Evolutionary conservation across 2,888 invertebrate genomes (phyloP).

Genomic region (Andrena camellia): DNA sequence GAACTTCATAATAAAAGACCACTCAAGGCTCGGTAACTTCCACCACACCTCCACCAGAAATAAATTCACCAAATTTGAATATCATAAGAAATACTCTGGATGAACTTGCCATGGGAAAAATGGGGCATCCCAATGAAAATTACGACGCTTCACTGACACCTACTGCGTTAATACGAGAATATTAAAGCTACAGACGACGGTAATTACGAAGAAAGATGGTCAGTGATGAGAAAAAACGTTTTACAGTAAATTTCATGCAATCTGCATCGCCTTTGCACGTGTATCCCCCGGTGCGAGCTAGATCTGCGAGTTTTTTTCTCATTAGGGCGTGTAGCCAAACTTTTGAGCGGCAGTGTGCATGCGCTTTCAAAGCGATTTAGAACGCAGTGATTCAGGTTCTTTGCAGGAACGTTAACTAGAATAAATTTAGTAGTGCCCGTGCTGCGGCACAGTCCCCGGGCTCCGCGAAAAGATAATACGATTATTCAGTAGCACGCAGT

Average conservation of each 20-base stretch:
- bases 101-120: background rate
- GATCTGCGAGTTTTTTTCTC: constrained; percentile 1
- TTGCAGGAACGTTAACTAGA: background rate
- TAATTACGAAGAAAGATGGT: background rate
- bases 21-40: too few relatives aligned
- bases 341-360: background rate
- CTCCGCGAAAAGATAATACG: constrained; percentile 33
- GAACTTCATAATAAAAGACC: too few relatives aligned
- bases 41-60: too few relatives aligned
- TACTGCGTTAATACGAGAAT: background rate
- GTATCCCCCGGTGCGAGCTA: background rate
- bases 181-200: background rate
- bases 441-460: background rate
- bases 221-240: background rate
- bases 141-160: background rate
- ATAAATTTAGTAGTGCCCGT: constrained; percentile 9
- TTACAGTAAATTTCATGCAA: constrained; percentile 5
- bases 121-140: background rate
- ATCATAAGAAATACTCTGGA: background rate
- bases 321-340: constrained; percentile 8
- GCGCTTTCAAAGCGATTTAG: background rate
- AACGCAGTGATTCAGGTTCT: background rate
- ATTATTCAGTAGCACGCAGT: constrained; percentile 23
- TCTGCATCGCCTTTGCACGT: background rate
- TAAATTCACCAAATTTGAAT: too few relatives aligned